A percentile compares a stretch with the other conserved stretches of the same genome.
These are phyloP conservation scores for Cyphomyrus plagiostoma DNA, from an alignment of 2,113 vertebrate genomes.

Conservation along the genomic window DNA sequence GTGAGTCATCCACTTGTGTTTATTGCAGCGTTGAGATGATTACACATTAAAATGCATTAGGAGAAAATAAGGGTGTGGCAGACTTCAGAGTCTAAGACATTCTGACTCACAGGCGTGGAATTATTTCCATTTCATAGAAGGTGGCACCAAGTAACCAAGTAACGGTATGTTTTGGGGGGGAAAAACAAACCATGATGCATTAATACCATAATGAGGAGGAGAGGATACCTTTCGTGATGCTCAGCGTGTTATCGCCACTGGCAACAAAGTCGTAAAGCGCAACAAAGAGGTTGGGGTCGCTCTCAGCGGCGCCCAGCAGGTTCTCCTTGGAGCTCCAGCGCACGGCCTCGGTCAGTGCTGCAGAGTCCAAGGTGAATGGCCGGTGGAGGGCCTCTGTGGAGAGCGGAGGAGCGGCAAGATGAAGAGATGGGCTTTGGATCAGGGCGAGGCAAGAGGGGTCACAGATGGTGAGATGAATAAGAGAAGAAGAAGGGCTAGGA, in stretches of 20 bases:
- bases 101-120: slow-evolving; percentile 48
- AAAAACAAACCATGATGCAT: background rate
- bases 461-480: background rate
- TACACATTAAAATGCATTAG: slow-evolving; percentile 36
- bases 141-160: slow-evolving; percentile 33
- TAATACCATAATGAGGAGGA: background rate
- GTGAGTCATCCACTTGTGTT: slow-evolving; percentile 46
- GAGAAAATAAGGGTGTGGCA: slow-evolving; percentile 15
- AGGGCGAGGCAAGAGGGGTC: background rate
- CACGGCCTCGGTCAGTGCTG: slow-evolving; percentile 88
- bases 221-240: slow-evolving; percentile 91
- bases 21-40: slow-evolving; percentile 40
- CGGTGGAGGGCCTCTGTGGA: slow-evolving; percentile 85
- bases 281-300: slow-evolving; percentile 97
- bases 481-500: background rate
- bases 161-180: slow-evolving; percentile 23
- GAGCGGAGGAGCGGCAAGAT: slow-evolving; percentile 26
- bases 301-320: slow-evolving; percentile 89
- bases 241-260: slow-evolving; percentile 98
- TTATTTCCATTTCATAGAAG: slow-evolving; percentile 37
- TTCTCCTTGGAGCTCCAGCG: slow-evolving; percentile 99
- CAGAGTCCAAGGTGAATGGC: slow-evolving; percentile 78
- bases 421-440: background rate
- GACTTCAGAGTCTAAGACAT: slow-evolving; percentile 31
- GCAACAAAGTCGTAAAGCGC: slow-evolving; percentile 99